Base-by-base conservation (phyloP, 2,888 invertebrate genomes). In the Lithosia quadra region DNA sequence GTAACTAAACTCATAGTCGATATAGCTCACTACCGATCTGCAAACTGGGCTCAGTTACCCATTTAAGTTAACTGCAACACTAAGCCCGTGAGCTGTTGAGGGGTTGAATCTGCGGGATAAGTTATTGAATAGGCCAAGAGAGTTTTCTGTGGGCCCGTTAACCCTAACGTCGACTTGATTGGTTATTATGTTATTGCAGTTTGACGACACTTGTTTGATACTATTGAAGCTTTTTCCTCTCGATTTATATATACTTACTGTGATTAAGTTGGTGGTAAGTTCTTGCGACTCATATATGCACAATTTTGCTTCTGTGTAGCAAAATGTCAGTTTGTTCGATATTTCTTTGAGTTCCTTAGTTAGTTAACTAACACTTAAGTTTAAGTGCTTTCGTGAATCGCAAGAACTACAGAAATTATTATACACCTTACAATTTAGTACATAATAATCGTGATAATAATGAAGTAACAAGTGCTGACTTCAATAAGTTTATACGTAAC, bases 391-490 rank as follows among this genome's bases (percentile, higher is more conserved):
- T 64, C 36, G 24, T 57, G 64, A 64, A 73, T 73, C 69, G 67
- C 65, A 65, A 34, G 24, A 57, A 36, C 55, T 39, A n/a, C 13
- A 76, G 79, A 75, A 79, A 74, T 58, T 75, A 74, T 75, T 68
- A 74, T 76, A 76, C 70, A 75, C 72, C 74, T 65, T 76, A 79
- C 76, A 76, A 72, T 72, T 70, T 75, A 78, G 74, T 70, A 78
- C 73, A 78, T 68, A 69, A 67, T 78, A 75, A 77, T 74, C 69
- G 83, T 81, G 76, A 78, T 68, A 69, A 67, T 78, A 75, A 77
- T 74, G 71, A 83, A 82, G 76, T 85, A 85, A 84, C 80, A 83
- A 80, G 82, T 80, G 80, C 80, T 81, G 77, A 81, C 77, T 49
- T 81, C 77, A 80, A 84, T 79, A 79, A 75, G 72, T 76, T 74